Conservation (phyloP, 2,888 invertebrate species). For the Embidobia sp. region DNA sequence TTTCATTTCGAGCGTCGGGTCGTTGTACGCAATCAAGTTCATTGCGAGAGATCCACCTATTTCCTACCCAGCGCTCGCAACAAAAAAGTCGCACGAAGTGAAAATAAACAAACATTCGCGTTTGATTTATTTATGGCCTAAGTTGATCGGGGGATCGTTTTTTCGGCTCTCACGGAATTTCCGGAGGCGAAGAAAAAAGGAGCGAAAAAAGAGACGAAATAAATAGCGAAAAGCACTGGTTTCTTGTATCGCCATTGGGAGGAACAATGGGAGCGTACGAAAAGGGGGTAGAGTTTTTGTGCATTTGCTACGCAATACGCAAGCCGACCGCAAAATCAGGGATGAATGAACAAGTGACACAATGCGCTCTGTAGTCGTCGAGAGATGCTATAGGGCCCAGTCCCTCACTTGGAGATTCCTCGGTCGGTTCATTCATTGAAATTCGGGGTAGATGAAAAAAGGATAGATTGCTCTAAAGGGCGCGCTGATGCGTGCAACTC, state of each 20-base stretch:
- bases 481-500: constrained; percentile 77
- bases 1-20: constrained; percentile 11
- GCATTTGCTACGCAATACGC: constrained; percentile 81
- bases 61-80: constrained; percentile 9
- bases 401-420: constrained; percentile 61
- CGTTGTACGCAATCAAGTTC: constrained; percentile 15
- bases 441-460: constrained; percentile 70
- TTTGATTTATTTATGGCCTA: constrained; percentile 35
- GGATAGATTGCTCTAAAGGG: constrained; percentile 79
- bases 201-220: constrained; percentile 22
- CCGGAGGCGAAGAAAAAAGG: constrained; percentile 4
- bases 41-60: constrained; percentile 11
- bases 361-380: constrained; percentile 64
- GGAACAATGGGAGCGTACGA: constrained; percentile 43
- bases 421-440: constrained; percentile 73
- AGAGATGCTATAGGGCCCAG: constrained; percentile 62
- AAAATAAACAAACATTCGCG: constrained; percentile 52
- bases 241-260: constrained; percentile 51
- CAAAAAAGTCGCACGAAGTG: constrained; percentile 19
- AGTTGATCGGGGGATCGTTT: constrained; percentile 18
- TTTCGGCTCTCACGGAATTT: constrained; percentile 59
- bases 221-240: constrained; percentile 58
- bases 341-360: constrained; percentile 79
- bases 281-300: constrained; percentile 68
- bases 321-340: constrained; percentile 81